phyloP scores from a whole-genome alignment of 2,888 invertebrate genomes.

The Temnothorax unifasciatus region DNA sequence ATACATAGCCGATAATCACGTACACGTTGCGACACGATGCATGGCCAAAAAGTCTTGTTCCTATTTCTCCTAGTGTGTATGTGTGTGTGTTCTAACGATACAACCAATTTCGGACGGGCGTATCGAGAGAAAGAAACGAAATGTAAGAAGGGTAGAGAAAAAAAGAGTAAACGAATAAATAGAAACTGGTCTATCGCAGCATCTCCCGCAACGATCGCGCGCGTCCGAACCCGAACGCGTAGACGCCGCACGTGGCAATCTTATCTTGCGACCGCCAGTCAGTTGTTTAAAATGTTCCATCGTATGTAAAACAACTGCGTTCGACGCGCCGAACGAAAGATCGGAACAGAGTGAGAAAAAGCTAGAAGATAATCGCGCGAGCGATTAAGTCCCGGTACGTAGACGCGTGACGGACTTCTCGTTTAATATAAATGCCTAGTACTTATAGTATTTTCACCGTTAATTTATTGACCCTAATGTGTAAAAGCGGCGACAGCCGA shows the following conservation, averaged over 20 bases:
- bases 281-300: conserved; percentile 33
- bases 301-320: conserved; percentile 27
- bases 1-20: conserved; percentile 57
- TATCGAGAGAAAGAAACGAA: conserved; percentile 55
- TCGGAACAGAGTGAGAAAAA: conserved; percentile 52
- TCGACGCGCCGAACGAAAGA: conserved; percentile 47
- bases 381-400: conserved; percentile 64
- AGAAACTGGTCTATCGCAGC: conserved; percentile 62
- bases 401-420: conserved; percentile 59
- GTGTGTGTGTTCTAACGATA: conserved; percentile 66
- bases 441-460: conserved; percentile 84
- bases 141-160: conserved; percentile 28
- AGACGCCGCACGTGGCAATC: conserved; percentile 47
- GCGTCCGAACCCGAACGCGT: conserved; percentile 26
- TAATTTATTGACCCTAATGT: conserved; percentile 84
- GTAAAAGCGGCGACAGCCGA: conserved; percentile 53
- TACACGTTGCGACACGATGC: conserved; percentile 68
- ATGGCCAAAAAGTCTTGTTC: conserved; percentile 82
- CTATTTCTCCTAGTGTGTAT: conserved; percentile 81
- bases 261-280: conserved; percentile 53
- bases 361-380: conserved; percentile 51
- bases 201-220: conserved; percentile 51
- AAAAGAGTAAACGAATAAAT: conserved; percentile 42
- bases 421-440: conserved; percentile 78
- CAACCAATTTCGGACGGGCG: conserved; percentile 64